These are phyloP conservation scores for Hybognathus amarus DNA, from an alignment of 2,797 vertebrate genomes.

Conservation along the genomic window DNA sequence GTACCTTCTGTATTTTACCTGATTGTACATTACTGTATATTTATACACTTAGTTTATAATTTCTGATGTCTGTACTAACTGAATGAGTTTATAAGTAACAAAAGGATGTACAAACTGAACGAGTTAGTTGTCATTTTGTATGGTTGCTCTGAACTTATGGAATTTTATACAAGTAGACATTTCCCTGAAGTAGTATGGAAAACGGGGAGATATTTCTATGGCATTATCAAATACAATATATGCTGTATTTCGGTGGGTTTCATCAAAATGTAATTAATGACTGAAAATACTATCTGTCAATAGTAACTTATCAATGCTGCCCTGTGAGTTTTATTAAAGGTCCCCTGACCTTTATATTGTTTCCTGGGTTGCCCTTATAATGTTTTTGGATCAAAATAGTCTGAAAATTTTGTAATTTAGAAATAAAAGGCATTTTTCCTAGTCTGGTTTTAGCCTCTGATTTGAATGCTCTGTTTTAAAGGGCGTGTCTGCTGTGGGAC, in stretches of 20 bases:
- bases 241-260: neutral
- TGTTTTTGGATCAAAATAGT: too few relatives aligned
- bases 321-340: neutral
- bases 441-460: too few relatives aligned
- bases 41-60: neutral
- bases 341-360: too few relatives aligned
- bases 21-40: neutral
- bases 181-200: neutral
- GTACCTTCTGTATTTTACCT: too few relatives aligned
- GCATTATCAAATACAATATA: neutral
- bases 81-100: neutral
- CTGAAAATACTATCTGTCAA: too few relatives aligned
- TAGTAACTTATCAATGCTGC: neutral
- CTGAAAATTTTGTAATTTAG: too few relatives aligned
- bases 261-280: neutral
- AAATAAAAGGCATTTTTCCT: too few relatives aligned
- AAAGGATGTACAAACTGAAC: neutral
- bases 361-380: too few relatives aligned
- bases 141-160: neutral
- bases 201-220: neutral
- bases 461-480: too few relatives aligned
- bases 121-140: neutral
- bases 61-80: neutral
- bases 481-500: too few relatives aligned
- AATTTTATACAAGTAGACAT: neutral